Percentiles rank a stretch among this genome's conserved stretches.
Evolutionary conservation across 2,888 invertebrate species (phyloP).

Genomic region (Cyclophora albipunctata): DNA sequence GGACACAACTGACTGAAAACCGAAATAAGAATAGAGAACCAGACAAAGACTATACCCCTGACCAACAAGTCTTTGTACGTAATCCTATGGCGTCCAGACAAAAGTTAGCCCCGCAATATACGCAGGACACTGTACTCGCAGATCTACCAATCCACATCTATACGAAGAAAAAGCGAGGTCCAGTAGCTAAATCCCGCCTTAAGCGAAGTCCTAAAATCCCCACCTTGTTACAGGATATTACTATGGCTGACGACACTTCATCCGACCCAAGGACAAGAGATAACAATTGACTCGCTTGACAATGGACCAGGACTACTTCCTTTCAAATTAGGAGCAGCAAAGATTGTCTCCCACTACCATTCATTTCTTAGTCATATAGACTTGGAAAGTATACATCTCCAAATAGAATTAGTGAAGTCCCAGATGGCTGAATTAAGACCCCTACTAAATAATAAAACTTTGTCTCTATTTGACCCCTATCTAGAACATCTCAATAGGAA

Average conservation of each 20-base stretch:
- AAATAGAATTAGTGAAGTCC: conserved; percentile 2
- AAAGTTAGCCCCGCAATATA: background rate
- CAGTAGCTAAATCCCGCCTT: no score
- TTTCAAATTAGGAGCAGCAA: conserved; percentile 16
- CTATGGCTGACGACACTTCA: background rate
- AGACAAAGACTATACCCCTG: background rate
- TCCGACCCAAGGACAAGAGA: conserved; percentile 2
- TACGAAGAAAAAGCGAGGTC: no score
- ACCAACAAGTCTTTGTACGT: conserved; percentile 1
- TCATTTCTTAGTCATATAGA: conserved; percentile 12
- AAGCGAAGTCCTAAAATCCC: no score
- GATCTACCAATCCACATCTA: conserved; percentile 1
- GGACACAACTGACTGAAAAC: no score
- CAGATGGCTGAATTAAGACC: conserved; percentile 3
- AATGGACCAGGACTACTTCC: conserved; percentile 16
- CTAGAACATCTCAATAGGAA: background rate
- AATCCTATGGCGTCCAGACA: background rate
- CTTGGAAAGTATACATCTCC: background rate
- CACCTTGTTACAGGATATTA: conserved; percentile 1
- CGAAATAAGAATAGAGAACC: background rate
- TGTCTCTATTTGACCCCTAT: conserved; percentile 6
- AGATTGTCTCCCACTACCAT: conserved; percentile 19
- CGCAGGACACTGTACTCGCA: conserved; percentile 1
- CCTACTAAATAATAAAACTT: conserved; percentile 4
- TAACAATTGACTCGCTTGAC: conserved; percentile 8